Evolutionary conservation across 1,140 invertebrate genomes (phyloP), one percentile per base, ranked within the genome.

Genomic region (Drosophila simulans): DNA sequence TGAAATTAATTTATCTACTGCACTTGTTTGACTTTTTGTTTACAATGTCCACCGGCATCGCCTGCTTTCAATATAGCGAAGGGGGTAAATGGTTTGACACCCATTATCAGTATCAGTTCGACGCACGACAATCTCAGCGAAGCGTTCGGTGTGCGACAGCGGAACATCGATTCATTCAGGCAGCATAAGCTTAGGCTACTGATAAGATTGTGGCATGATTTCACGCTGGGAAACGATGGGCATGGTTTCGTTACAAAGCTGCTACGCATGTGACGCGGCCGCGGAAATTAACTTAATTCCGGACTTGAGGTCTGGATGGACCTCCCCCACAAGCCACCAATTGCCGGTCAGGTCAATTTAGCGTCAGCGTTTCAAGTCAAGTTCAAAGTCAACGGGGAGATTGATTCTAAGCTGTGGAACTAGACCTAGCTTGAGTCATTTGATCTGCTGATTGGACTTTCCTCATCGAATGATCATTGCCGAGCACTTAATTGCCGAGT

Each of bases 171-270:
- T 68, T 71, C 51, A 83, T 62, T 75, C 43, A 55, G 58, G 15
- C 13, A 68, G 42, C 62, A 74, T 77, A 68, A 45, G 59, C 54
- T 68, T 52, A 34, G 58, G 27, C 35, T 55, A 42, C 43, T 77
- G 83, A 88, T 88, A 80, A 88, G 83, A 88, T 80, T 73, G 71
- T 80, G 76, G 66, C 59, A 83, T 83, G 75, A 79, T 80, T 78
- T 49, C 11, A 42, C 40, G 53, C 53, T 45, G 20, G 27, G 25
- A 46, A 39, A 45, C 34, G 39, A 54, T 35, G 51, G 53, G 40
- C 52, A 34, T 15, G 34, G 15, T 34, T 20, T 34, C 35, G 62
- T 76, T 58, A 66, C 66, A 77, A 40, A 52, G 42, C 40, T 49
- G 12, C 25, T 53, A 66, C 40, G 59, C 59, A 37, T 49, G 34